Evolutionary conservation across 1,140 invertebrate genomes (phyloP).

Genomic region (Metaphire vulgaris): DNA sequence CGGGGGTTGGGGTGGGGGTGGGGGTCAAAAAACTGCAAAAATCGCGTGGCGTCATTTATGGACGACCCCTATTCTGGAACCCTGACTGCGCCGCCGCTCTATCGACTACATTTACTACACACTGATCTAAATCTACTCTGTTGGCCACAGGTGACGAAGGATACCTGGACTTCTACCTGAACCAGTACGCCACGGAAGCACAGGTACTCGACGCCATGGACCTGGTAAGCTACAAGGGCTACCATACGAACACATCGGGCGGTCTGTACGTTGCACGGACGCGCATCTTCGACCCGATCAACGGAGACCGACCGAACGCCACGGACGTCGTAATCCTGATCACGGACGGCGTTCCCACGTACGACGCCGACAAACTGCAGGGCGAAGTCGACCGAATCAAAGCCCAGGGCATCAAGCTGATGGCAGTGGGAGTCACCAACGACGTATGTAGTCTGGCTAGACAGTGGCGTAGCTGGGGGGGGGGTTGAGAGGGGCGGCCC

Average conservation of each 20-base stretch:
- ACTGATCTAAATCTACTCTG: too few species aligned
- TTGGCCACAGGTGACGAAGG: background rate
- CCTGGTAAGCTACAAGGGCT: background rate
- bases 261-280: background rate
- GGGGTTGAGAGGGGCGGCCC: too few species aligned
- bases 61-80: too few species aligned
- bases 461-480: too few species aligned
- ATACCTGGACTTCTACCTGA: background rate
- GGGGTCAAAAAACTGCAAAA: too few species aligned
- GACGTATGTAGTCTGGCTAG: too few species aligned
- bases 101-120: too few species aligned
- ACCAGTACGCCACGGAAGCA: background rate
- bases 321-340: slow-evolving; percentile 33
- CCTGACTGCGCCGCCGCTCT: too few species aligned
- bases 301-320: slow-evolving; percentile 24
- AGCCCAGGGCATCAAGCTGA: background rate
- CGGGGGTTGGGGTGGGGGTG: too few species aligned
- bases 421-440: background rate
- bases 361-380: background rate
- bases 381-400: background rate
- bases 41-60: too few species aligned
- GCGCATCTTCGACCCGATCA: background rate
- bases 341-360: slow-evolving; percentile 34
- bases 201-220: background rate
- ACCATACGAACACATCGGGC: background rate